Evolutionary conservation across 1,140 invertebrate species (phyloP).

Genomic region (Nixonia krombeini): DNA sequence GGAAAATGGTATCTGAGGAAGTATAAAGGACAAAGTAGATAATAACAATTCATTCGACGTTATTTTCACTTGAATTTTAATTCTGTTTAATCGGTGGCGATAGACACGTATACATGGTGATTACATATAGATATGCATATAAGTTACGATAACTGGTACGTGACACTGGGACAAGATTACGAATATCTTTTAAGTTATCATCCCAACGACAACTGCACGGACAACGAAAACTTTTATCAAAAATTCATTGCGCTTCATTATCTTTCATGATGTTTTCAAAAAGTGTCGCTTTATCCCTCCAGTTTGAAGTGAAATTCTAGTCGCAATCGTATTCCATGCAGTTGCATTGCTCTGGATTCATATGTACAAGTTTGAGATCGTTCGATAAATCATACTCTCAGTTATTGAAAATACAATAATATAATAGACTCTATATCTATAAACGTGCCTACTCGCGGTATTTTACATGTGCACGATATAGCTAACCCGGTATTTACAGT

Average conservation of each 20-base stretch:
- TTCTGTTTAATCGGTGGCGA: conserved; percentile 41
- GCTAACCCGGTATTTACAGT: conserved; percentile 52
- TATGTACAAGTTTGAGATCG: conserved; percentile 49
- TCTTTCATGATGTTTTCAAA: neutral
- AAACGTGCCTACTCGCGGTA: conserved; percentile 42
- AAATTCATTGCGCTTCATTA: conserved; percentile 5
- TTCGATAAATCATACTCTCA: conserved; percentile 13
- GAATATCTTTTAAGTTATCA: neutral
- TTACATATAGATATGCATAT: conserved; percentile 47
- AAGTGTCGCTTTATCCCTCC: too few species aligned
- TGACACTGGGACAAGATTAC: conserved; percentile 21
- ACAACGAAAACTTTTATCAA: conserved; percentile 1
- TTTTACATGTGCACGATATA: conserved; percentile 50
- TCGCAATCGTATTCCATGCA: too few species aligned
- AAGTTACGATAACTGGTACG: conserved; percentile 39
- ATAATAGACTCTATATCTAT: conserved; percentile 19
- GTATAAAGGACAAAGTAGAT: too few species aligned
- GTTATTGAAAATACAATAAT: conserved; percentile 10
- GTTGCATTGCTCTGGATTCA: too few species aligned
- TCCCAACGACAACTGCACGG: neutral
- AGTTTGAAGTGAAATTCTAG: too few species aligned
- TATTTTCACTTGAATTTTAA: conserved; percentile 17
- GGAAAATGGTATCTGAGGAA: too few species aligned
- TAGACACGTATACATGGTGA: conserved; percentile 39
- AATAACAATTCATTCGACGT: neutral